These are phyloP conservation scores for Nemotelus nigrinus DNA, from an alignment of 2,888 invertebrate species.

Conservation along the genomic window DNA sequence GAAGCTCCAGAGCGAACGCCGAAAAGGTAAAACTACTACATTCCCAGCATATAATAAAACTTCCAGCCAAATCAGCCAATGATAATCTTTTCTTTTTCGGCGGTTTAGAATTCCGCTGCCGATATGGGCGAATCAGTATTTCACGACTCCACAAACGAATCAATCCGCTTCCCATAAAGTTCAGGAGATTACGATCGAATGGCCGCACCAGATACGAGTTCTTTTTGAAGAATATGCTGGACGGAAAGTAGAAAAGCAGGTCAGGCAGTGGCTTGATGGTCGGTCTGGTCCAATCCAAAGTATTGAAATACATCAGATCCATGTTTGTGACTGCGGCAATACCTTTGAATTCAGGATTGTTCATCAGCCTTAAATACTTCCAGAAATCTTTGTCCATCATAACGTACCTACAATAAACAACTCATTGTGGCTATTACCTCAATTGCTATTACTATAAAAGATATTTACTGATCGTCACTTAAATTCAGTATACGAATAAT, in stretches of 20 bases:
- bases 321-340: constrained; percentile 1
- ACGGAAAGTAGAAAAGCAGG: constrained; percentile 33
- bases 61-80: not conserved
- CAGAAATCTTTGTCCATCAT: not conserved
- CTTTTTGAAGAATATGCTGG: constrained; percentile 40
- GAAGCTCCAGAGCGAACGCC: too few species aligned
- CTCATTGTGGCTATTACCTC: too few species aligned
- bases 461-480: not conserved
- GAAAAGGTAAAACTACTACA: too few species aligned
- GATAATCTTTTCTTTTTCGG: not conserved
- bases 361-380: constrained; percentile 1
- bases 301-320: constrained; percentile 28
- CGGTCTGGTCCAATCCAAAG: not conserved
- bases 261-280: constrained; percentile 18
- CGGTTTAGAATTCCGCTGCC: not conserved
- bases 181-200: constrained; percentile 36
- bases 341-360: constrained; percentile 21
- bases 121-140: constrained; percentile 4
- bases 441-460: too few species aligned
- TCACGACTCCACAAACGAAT: not conserved
- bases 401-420: not conserved
- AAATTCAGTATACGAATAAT: not conserved
- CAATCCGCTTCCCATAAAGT: constrained; percentile 38
- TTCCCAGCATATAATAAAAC: constrained; percentile 1
- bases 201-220: constrained; percentile 42